Conservation (phyloP, 2,888 invertebrate genomes). For the Lepidocyrtinus sp. region DNA sequence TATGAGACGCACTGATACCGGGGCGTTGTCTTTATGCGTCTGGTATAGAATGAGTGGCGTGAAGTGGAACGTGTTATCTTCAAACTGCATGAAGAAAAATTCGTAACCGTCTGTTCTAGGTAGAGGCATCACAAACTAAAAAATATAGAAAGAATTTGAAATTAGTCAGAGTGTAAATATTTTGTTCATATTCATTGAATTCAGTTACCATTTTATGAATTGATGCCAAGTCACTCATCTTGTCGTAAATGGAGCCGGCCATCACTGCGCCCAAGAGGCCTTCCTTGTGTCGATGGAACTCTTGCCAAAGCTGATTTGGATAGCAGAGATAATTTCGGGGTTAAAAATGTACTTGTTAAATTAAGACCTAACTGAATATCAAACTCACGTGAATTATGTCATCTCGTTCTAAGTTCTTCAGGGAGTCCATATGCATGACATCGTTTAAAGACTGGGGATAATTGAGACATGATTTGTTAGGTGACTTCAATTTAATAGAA, state of each 20-base stretch:
- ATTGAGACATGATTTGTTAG: too few relatives aligned
- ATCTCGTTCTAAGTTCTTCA: constrained; percentile 80
- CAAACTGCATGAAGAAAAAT: constrained; percentile 85
- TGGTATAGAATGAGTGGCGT: constrained; percentile 89
- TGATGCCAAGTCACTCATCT: constrained; percentile 77
- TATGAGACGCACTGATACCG: constrained; percentile 86
- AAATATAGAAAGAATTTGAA: constrained; percentile 37
- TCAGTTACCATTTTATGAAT: constrained; percentile 76
- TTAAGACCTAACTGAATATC: too few relatives aligned
- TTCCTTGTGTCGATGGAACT: constrained; percentile 85
- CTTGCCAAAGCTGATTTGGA: constrained; percentile 81
- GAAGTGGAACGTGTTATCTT: constrained; percentile 83
- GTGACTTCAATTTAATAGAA: too few relatives aligned
- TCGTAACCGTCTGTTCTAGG: constrained; percentile 89
- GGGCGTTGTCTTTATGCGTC: constrained; percentile 90
- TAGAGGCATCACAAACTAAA: constrained; percentile 82
- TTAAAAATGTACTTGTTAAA: constrained; percentile 1
- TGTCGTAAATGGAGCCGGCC: constrained; percentile 77
- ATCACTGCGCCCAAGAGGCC: constrained; percentile 82
- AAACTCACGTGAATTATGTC: constrained; percentile 77
- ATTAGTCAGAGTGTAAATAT: constrained; percentile 2
- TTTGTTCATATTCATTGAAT: neutral
- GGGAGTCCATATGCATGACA: constrained; percentile 84
- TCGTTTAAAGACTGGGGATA: constrained; percentile 75
- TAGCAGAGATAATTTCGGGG: neutral